Base-by-base conservation (phyloP, 1,140 invertebrate species). In the Solenopsis invicta region DNA sequence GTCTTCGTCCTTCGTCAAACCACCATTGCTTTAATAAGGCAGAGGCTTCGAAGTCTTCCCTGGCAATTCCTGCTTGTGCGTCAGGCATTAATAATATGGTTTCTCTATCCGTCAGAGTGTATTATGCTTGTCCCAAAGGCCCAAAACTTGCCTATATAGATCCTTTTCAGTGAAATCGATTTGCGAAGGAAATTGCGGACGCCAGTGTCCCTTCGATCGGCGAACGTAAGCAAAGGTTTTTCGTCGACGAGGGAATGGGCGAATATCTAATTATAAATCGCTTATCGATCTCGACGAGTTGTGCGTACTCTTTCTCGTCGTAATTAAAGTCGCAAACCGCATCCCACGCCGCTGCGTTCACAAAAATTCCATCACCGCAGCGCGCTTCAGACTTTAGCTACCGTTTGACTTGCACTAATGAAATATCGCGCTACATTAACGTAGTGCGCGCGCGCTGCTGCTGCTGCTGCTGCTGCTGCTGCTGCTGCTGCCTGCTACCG, bases 351-450 rank as follows among this genome's bases (percentile, higher is more conserved):
- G 41, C 37, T 13, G 76, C 24, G 24, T 67, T 71, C n/a, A 45
- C 61, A 81, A 89, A 81, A 86, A 88, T 71, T n/a, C 12, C 45
- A 48, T 52, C 18, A 41, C 50, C 75, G n/a, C 61, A 6, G 41
- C 13, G 18, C 77, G 29, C 12, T 77, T 4, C 12, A 34, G 74
- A 34, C 16, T 69, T 67, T 24, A 37, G 24, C 50, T 18, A 37
- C 34, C 48, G 56, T 62, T 74, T 54, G 78, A 74, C 56, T 29
- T 24, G 50, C 18, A 67, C 66, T 90, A 90, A 90, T 89, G 78
- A 90, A 89, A 90, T 89, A 90, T 90, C 89, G 74, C 88, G 89
- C 56, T 87, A 89, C 89, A 89, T 90, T 87, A 90, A 74, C 88
- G 77, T 54, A 41, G 62, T 29, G 62, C 24, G 29, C 21, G 76